These are phyloP conservation scores for Tachuris rubrigastra DNA, from an alignment of 2,113 vertebrate genomes.

Conservation along the genomic window DNA sequence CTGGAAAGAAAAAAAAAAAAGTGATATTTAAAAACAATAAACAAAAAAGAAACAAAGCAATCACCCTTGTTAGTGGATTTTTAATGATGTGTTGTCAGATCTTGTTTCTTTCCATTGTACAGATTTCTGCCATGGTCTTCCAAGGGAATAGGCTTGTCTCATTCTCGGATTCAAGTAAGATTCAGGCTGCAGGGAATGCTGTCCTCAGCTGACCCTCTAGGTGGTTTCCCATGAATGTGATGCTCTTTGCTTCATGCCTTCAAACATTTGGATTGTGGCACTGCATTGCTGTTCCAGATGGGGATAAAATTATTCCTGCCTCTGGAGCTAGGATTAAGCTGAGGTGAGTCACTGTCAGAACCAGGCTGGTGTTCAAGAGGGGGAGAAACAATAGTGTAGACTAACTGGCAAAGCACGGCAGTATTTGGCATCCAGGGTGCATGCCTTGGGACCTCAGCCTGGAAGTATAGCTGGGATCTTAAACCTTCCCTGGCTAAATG, in stretches of 20 bases:
- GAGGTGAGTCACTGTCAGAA: neutral
- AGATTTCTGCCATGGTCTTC: neutral
- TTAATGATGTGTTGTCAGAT: slow-evolving; percentile 36
- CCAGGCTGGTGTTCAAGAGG: neutral
- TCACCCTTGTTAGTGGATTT: slow-evolving; percentile 18
- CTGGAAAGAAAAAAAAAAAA: slow-evolving; percentile 17
- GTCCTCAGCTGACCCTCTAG: slow-evolving; percentile 41
- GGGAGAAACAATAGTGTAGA: neutral
- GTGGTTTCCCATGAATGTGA: slow-evolving; percentile 9
- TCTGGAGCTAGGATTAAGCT: slow-evolving; percentile 13
- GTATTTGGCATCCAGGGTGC: neutral
- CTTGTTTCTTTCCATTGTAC: neutral
- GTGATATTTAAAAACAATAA: slow-evolving; percentile 52
- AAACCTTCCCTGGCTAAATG: neutral
- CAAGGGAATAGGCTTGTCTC: neutral
- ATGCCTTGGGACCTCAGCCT: neutral
- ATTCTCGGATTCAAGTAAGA: neutral
- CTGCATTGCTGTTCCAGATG: neutral
- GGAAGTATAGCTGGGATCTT: neutral
- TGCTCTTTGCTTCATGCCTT: neutral
- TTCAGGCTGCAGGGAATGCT: neutral
- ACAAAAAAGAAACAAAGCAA: slow-evolving; percentile 1
- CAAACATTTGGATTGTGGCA: neutral
- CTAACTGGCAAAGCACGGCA: neutral
- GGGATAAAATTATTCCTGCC: slow-evolving; percentile 7